These are phyloP conservation scores for Porites lobata DNA, from an alignment of 92 coral and sea anemone genomes.

Conservation along the genomic window DNA sequence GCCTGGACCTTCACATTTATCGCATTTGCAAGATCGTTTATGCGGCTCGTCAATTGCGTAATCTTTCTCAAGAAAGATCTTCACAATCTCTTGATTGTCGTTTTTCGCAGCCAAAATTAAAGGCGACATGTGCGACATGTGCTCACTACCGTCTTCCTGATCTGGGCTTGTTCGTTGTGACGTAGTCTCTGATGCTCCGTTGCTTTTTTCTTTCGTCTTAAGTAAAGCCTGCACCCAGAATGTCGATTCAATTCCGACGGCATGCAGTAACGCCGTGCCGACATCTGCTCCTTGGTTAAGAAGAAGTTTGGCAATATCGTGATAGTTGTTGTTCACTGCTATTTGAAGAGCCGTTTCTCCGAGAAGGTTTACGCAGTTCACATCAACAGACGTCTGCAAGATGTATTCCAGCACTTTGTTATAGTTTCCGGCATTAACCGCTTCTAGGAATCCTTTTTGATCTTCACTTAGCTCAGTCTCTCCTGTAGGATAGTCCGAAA, in stretches of 20 bases:
- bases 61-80: conserved; percentile 63
- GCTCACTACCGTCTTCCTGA: not conserved
- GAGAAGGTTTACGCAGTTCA: conserved; percentile 78
- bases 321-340: conserved; percentile 75
- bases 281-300: conserved; percentile 84
- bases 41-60: conserved; percentile 68
- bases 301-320: conserved; percentile 75
- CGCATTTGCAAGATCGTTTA: conserved; percentile 51
- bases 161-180: not conserved
- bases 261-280: conserved; percentile 83
- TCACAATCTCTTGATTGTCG: conserved; percentile 74
- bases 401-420: conserved; percentile 48
- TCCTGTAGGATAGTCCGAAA: conserved; percentile 42
- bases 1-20: conserved; percentile 58
- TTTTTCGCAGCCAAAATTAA: conserved; percentile 82
- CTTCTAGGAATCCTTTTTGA: conserved; percentile 76
- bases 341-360: conserved; percentile 93
- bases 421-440: conserved; percentile 70
- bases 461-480: conserved; percentile 52
- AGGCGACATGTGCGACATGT: conserved; percentile 61
- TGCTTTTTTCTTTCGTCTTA: not conserved
- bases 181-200: too few species aligned
- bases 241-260: conserved; percentile 76
- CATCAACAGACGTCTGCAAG: conserved; percentile 63
- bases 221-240: conserved; percentile 78